Conservation (phyloP, 2,113 vertebrate species). For the Manacus vitellinus region DNA sequence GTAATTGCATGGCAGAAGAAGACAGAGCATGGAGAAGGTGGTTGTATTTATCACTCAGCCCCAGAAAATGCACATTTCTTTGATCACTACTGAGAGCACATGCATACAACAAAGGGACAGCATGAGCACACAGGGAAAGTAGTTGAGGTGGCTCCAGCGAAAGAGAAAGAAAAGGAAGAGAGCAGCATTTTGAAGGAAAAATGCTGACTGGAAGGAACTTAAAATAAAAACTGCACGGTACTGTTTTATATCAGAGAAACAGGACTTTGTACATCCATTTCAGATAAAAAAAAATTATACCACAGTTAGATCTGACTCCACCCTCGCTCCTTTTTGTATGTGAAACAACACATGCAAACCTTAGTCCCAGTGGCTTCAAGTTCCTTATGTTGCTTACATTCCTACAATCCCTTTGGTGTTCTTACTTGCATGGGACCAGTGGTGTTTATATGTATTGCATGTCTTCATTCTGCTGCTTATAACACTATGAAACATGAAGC, state of each 20-base stretch:
- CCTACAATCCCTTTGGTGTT: background rate
- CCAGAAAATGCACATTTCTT: background rate
- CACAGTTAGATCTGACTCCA: background rate
- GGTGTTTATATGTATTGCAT: background rate
- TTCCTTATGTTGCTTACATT: background rate
- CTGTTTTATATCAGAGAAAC: background rate
- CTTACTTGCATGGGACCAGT: background rate
- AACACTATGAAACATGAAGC: background rate
- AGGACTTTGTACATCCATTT: slow-evolving; percentile 27
- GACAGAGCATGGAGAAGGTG: background rate
- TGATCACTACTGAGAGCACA: background rate
- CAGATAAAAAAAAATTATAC: background rate
- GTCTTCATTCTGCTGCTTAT: background rate
- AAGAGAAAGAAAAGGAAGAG: background rate
- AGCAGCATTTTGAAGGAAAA: background rate
- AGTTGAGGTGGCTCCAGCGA: background rate
- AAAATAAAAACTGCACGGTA: background rate
- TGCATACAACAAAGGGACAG: background rate
- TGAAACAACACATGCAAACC: background rate
- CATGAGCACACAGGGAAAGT: background rate
- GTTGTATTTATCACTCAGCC: background rate
- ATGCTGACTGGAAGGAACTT: background rate
- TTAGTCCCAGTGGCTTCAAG: background rate
- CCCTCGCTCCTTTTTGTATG: background rate
- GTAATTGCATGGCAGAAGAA: background rate